Conservation (phyloP, 2,888 invertebrate species). For the Parthenolecanium corni region DNA sequence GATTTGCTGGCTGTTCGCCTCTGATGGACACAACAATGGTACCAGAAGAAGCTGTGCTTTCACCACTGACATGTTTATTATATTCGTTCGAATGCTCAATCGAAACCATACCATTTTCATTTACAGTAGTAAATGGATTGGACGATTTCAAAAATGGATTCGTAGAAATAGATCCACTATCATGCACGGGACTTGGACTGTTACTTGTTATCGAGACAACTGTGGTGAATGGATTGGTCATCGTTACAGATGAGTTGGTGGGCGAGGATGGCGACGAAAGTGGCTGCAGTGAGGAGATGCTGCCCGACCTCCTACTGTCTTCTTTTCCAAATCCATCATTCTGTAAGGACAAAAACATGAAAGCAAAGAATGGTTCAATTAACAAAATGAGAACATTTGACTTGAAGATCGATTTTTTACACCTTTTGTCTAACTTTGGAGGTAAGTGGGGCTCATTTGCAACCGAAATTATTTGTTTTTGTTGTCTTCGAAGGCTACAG, state of each 20-base stretch:
- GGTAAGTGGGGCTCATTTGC: too few species aligned
- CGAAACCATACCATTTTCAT: constrained; percentile 32
- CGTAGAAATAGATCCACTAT: constrained; percentile 17
- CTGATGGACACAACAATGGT: too few species aligned
- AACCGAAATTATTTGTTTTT: too few species aligned
- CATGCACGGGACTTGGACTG: constrained; percentile 28
- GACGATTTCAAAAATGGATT: constrained; percentile 40
- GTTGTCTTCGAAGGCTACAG: too few species aligned
- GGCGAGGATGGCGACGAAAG: constrained; percentile 31
- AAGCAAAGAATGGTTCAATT: too few species aligned
- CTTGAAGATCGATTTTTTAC: too few species aligned
- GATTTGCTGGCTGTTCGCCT: too few species aligned
- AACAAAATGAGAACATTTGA: too few species aligned
- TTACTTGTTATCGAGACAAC: constrained; percentile 28
- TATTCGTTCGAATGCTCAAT: constrained; percentile 25
- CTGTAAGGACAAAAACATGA: constrained; percentile 39
- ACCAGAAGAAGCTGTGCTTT: too few species aligned
- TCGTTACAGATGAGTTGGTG: constrained; percentile 35
- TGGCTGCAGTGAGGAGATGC: constrained; percentile 33
- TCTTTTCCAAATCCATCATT: constrained; percentile 44
- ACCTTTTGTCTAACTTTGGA: too few species aligned
- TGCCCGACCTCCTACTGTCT: constrained; percentile 38
- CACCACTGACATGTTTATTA: too few species aligned
- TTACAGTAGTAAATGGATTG: constrained; percentile 39
- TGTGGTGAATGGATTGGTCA: constrained; percentile 34